Evolutionary conservation across 2,888 invertebrate species (phyloP).

Genomic region (Drosophila cracens): DNA sequence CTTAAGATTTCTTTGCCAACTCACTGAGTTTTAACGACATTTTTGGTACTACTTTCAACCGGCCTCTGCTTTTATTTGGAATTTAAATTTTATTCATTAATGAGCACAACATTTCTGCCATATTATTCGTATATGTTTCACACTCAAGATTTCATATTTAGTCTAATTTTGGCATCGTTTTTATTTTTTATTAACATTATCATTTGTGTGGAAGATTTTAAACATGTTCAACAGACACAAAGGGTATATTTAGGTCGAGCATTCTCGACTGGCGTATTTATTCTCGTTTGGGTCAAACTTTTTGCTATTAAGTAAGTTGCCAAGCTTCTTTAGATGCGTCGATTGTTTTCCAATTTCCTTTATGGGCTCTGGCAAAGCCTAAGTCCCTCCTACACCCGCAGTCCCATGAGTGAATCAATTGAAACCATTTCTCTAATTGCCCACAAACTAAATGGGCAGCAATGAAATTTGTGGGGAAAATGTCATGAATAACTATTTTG

Average conservation of each 20-base stretch:
- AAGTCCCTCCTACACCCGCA: not conserved
- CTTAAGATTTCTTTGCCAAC: constrained; percentile 8
- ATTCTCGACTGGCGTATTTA: not conserved
- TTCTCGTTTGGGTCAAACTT: not conserved
- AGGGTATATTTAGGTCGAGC: not conserved
- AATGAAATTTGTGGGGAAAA: constrained; percentile 13
- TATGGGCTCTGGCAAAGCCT: not conserved
- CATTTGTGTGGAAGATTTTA: not conserved
- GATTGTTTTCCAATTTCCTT: constrained; percentile 37
- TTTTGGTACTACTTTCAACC: not conserved
- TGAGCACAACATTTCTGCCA: not conserved
- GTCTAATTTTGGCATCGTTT: not conserved
- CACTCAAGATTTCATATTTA: not conserved
- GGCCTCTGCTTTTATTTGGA: not conserved
- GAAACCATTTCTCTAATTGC: constrained; percentile 10
- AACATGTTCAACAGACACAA: not conserved
- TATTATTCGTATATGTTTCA: not conserved
- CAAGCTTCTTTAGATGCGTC: constrained; percentile 7
- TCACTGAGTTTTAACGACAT: constrained; percentile 6
- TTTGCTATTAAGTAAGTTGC: not conserved
- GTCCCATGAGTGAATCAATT: not conserved
- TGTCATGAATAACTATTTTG: constrained; percentile 19
- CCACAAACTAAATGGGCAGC: constrained; percentile 12
- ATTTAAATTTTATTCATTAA: not conserved
- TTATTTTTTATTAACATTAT: not conserved